Evolutionary conservation across 1,140 invertebrate genomes (phyloP).

Genomic region (Pseudomyrmex pallidus): DNA sequence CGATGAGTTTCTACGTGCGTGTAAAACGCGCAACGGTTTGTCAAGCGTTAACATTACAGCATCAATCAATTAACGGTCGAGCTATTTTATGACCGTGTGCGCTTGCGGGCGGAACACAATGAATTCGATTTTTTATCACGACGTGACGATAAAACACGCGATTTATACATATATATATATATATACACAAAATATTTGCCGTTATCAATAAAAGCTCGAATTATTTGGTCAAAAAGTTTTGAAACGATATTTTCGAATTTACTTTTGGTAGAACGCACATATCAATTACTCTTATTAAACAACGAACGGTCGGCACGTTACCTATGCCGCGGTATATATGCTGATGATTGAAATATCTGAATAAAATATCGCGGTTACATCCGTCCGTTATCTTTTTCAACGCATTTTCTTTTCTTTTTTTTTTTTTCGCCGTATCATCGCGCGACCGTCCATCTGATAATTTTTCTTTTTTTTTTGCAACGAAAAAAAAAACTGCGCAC

Average conservation of each 20-base stretch:
- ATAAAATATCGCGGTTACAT: slow-evolving; percentile 1
- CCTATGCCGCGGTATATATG: not conserved
- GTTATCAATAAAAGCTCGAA: not conserved
- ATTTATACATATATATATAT: not conserved
- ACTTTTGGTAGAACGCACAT: slow-evolving; percentile 2
- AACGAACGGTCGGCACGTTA: not conserved
- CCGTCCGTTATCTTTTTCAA: not conserved
- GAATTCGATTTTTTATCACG: slow-evolving; percentile 26
- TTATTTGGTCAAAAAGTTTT: not conserved
- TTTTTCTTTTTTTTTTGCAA: not conserved
- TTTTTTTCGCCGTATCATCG: too few species aligned
- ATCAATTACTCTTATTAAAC: slow-evolving; percentile 35
- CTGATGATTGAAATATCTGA: not conserved
- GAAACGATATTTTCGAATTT: slow-evolving; percentile 17
- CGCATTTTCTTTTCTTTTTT: not conserved
- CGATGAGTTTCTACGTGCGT: too few species aligned
- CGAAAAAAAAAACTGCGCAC: not conserved
- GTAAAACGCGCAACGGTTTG: slow-evolving; percentile 53
- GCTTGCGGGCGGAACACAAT: not conserved
- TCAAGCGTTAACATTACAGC: slow-evolving; percentile 42
- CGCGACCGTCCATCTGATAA: not conserved
- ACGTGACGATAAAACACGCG: slow-evolving; percentile 12
- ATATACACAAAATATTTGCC: not conserved
- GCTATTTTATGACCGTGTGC: slow-evolving; percentile 40
- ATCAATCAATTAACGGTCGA: slow-evolving; percentile 67